phyloP scores from a whole-genome alignment of 2,888 invertebrate genomes.

The Augochlorella aurata region DNA sequence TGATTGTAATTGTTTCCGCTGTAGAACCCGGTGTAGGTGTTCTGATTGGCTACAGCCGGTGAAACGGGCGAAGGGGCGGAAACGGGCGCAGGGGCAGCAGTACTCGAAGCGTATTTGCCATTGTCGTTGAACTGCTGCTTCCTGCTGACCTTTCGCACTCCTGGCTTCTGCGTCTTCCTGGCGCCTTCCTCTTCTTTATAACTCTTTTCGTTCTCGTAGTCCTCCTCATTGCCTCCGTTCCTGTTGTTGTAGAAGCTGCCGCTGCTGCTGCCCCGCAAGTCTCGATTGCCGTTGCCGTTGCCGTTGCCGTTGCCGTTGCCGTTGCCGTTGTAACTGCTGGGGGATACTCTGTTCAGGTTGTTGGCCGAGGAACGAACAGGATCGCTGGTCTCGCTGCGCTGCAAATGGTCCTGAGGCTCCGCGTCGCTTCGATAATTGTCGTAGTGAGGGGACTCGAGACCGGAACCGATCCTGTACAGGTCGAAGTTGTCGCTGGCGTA shows the following conservation, averaged over 20 bases:
- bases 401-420: slow-evolving; percentile 78
- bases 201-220: slow-evolving; percentile 82
- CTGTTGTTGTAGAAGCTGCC: slow-evolving; percentile 77
- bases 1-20: slow-evolving; percentile 65
- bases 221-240: slow-evolving; percentile 82
- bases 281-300: slow-evolving; percentile 71
- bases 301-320: slow-evolving; percentile 62
- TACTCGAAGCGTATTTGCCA: slow-evolving; percentile 36
- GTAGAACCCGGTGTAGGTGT: slow-evolving; percentile 65
- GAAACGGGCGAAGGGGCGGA: background rate
- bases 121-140: slow-evolving; percentile 71
- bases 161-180: slow-evolving; percentile 72
- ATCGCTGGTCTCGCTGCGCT: slow-evolving; percentile 82
- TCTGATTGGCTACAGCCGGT: slow-evolving; percentile 46
- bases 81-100: background rate
- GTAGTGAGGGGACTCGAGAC: slow-evolving; percentile 82
- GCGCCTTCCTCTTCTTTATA: slow-evolving; percentile 82
- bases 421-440: slow-evolving; percentile 79
- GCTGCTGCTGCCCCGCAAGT: slow-evolving; percentile 76
- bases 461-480: slow-evolving; percentile 91
- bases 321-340: slow-evolving; percentile 78
- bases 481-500: slow-evolving; percentile 93
- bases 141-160: slow-evolving; percentile 74
- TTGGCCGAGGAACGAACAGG: slow-evolving; percentile 79
- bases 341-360: slow-evolving; percentile 71